Base-by-base conservation (phyloP, 1,140 invertebrate genomes). In the Drosophila watanabei region DNA sequence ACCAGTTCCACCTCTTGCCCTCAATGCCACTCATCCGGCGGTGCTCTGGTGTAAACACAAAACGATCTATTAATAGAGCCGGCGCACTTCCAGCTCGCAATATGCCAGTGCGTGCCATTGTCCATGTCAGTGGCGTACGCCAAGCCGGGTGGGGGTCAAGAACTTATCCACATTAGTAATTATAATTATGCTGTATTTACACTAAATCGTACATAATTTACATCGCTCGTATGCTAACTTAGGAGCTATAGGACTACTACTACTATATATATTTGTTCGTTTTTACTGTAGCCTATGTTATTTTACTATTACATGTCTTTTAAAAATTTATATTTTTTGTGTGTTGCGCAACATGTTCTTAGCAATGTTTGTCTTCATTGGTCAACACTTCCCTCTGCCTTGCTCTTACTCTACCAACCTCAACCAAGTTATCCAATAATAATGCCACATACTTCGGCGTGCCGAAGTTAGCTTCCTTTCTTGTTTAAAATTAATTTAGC, bases 51-150 rank as follows among this genome's bases (percentile, higher is more conserved):
- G 49, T 70, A 77, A 77, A 77, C 62, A 73, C 39, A 71, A 75
- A 75, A 39, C 43, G 35, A 76, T 65, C 80, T 87, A 87, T 87
- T 87, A 75, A 89, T 87, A 87, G 77, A 62, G 20, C 45, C 52
- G 56, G 33, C 69, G 41, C 68, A 61, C 60, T 73, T 58, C 45
- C 62, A 80, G 57, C 58, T 18, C 39, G 52, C 14, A 63, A 66
- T 52, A 57, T 35, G 43, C 56, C 20, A 51, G 24, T 51, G 64
- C 73, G 72, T 80, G 66, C 60, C 68, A 80, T 78, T 84, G 82
- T 58, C 37, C 18, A 60, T 62, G 20, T 24, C 52, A 56, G 52
- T 24, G 33, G 54, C 54, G 54, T 24, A 56, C 5, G 33, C 8
- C 33, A 16, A 10, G 5, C 9, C 0, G 52, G 14, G 1, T 35